Evolutionary conservation across 2,888 invertebrate genomes (phyloP), one percentile per base, ranked within the genome.

Genomic region (Ormyrus nitidulus): DNA sequence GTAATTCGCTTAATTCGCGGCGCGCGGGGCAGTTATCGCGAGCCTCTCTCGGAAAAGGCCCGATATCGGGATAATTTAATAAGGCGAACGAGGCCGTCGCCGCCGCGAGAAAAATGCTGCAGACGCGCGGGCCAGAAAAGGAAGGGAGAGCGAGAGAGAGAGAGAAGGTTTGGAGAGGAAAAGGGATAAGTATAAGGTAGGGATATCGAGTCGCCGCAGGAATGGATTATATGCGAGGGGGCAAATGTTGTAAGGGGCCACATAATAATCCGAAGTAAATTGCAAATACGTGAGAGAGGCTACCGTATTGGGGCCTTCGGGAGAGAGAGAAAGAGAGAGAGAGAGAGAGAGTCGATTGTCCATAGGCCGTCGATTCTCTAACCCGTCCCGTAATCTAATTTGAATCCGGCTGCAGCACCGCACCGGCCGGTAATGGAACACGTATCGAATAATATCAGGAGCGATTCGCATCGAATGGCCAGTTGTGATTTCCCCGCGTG

Each of bases 381-480:
- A 68, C 49, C 51, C 34, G 34, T 34, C 13, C 49, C n/a, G 81
- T 85, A 86, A 85, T 85, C 85, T 84, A 84, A 86, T 85, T 86
- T 85, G 84, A 85, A 85, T 83, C 82, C 81, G 34, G 34, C 34
- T 34, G 4, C 34, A 4, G 34, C 19, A 19, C 1, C 19, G 2
- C 77, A 66, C 49, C 34, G 61, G 77, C 65, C 73, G 78, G 82
- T 58, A 70, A 90, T 90, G 87, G 89, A 89, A 89, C 89, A 90
- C 90, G 90, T 90, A 90, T 90, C 88, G 86, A 89, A 89, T 90
- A 87, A 89, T 89, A 89, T 89, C 87, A 84, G 88, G 86, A 86
- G 84, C 88, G 85, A 89, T 89, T 88, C 87, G 87, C 61, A 86
- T 90, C 89, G 87, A 87, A 89, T 89, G 88, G 34, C 88, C 86